A percentile compares a stretch with the other conserved stretches of the same genome.
These are phyloP conservation scores for Lapara coniferarum DNA, from an alignment of 2,888 invertebrate genomes.

Conservation along the genomic window DNA sequence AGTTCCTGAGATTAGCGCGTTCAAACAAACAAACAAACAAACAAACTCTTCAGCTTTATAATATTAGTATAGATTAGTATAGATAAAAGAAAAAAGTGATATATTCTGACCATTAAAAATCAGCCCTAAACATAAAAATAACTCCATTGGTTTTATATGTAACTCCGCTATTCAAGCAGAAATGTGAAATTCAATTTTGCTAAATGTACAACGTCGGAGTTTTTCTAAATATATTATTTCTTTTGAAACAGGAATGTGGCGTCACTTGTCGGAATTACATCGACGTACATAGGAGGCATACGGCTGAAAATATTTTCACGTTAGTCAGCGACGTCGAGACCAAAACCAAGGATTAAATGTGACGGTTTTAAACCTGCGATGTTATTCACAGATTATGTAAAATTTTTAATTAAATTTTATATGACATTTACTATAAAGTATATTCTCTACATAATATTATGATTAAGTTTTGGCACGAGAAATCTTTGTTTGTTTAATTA, in stretches of 20 bases:
- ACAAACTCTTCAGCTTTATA: too few relatives aligned
- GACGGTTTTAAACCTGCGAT: conserved; percentile 5
- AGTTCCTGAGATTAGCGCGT: too few relatives aligned
- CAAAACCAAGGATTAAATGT: conserved; percentile 56
- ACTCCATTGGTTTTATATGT: too few relatives aligned
- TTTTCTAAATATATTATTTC: conserved; percentile 7
- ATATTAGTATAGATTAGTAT: too few relatives aligned
- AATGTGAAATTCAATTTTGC: conserved; percentile 23
- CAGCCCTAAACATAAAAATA: too few relatives aligned
- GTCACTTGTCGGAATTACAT: conserved; percentile 73
- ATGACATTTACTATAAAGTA: too few relatives aligned
- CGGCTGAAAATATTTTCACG: conserved; percentile 75
- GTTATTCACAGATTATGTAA: background rate
- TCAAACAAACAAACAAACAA: too few relatives aligned
- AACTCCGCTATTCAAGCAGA: background rate
- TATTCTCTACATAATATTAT: too few relatives aligned
- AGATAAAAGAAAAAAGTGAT: too few relatives aligned
- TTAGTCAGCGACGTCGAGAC: conserved; percentile 72
- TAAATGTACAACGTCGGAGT: conserved; percentile 2
- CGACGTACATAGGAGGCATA: conserved; percentile 68
- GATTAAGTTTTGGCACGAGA: too few relatives aligned
- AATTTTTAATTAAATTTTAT: conserved; percentile 11
- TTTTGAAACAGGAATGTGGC: conserved; percentile 70
- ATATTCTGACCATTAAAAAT: too few relatives aligned
- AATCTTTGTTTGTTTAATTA: too few relatives aligned